phyloP scores from a whole-genome alignment of 1,140 invertebrate species.

The Sitobion miscanthi region DNA sequence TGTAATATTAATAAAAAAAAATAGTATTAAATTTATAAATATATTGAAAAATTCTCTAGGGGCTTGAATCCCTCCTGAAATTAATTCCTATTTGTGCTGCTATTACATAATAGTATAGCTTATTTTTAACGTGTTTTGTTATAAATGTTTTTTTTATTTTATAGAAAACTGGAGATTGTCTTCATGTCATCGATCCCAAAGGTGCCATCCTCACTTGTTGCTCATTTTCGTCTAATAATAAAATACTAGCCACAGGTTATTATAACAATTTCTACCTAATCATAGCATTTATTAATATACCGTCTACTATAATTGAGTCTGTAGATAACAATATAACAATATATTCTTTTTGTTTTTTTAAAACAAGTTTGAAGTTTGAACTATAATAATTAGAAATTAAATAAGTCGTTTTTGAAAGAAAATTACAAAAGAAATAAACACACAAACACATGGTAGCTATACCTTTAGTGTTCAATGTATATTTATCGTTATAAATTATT shows the following conservation, averaged over 20 bases:
- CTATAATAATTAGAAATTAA: not conserved
- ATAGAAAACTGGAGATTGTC: conserved; percentile 66
- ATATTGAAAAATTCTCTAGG: not conserved
- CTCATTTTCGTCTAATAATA: conserved; percentile 66
- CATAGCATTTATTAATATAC: no score
- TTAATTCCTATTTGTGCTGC: not conserved
- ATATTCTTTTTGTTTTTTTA: no score
- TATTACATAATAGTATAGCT: not conserved
- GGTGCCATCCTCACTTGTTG: conserved; percentile 68
- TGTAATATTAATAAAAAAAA: no score
- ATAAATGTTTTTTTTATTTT: conserved; percentile 60
- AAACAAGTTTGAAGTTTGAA: not conserved
- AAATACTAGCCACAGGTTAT: conserved; percentile 66
- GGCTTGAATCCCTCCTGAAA: no score
- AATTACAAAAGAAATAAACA: not conserved
- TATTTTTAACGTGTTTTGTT: not conserved
- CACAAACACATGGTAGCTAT: not conserved
- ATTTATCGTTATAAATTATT: not conserved
- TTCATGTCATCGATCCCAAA: conserved; percentile 68
- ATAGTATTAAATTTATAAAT: not conserved
- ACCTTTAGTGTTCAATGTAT: not conserved
- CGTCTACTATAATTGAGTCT: no score
- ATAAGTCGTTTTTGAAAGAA: not conserved
- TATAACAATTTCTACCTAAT: not conserved
- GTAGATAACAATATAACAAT: no score